phyloP scores from a whole-genome alignment of 2,113 vertebrate species.

The Anguilla japonica region DNA sequence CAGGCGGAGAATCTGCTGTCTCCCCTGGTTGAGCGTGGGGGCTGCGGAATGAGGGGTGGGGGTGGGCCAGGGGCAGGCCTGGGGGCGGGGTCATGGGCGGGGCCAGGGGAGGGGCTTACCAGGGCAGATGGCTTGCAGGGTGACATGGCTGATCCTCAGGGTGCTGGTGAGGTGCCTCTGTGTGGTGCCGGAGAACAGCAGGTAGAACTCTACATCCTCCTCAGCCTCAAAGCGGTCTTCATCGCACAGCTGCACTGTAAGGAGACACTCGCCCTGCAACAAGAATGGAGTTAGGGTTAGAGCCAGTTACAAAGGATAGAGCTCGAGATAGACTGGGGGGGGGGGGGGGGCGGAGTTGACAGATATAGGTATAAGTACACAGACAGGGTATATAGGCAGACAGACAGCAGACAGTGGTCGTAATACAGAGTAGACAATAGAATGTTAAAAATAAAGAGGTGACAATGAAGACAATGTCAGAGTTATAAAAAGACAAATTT shows the following conservation, averaged over 20 bases:
- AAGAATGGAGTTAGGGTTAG: constrained; percentile 8
- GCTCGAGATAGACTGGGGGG: background rate
- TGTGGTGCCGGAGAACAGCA: constrained; percentile 86
- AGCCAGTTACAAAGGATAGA: background rate
- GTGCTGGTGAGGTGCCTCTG: constrained; percentile 88
- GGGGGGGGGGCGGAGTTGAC: background rate
- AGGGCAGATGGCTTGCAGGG: constrained; percentile 86
- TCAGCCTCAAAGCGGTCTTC: constrained; percentile 71
- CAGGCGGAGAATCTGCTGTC: background rate
- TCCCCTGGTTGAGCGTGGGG: background rate
- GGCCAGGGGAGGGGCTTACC: constrained; percentile 68
- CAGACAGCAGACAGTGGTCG: background rate
- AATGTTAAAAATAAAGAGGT: background rate
- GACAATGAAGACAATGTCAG: background rate
- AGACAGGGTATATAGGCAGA: background rate
- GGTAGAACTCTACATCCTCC: constrained; percentile 85
- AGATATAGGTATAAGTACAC: background rate
- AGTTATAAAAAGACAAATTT: background rate
- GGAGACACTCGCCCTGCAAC: constrained; percentile 82
- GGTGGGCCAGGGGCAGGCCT: too few relatives aligned
- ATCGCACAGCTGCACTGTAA: constrained; percentile 84
- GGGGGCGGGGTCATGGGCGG: background rate
- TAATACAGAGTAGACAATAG: background rate
- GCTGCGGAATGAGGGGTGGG: background rate
- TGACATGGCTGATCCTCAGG: constrained; percentile 77